Evolutionary conservation across 92 coral and sea anemone species (phyloP).

Genomic region (Nematostella vectensis): DNA sequence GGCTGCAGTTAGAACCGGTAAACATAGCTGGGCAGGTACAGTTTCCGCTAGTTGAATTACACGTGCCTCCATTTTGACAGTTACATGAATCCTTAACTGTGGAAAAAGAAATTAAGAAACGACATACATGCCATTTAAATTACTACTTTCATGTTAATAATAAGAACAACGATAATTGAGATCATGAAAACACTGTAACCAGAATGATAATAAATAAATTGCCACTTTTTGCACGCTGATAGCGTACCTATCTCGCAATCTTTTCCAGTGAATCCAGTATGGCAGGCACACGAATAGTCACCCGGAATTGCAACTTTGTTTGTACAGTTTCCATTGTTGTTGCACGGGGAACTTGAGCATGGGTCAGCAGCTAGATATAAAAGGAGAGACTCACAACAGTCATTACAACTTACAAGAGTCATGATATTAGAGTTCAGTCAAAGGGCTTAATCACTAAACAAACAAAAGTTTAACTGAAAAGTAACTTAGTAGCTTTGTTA

Average conservation of each 20-base stretch:
- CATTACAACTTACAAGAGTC: no score
- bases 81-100: neutral
- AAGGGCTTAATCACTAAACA: no score
- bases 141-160: no score
- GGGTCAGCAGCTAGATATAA: slow-evolving; percentile 2
- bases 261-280: slow-evolving; percentile 12
- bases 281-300: slow-evolving; percentile 11
- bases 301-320: neutral
- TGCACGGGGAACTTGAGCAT: neutral
- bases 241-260: slow-evolving; percentile 13
- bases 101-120: neutral
- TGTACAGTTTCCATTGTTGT: neutral
- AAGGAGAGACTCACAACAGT: no score
- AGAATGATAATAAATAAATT: no score
- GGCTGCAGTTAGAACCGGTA: no score
- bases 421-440: no score
- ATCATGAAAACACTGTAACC: no score
- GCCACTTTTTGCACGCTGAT: neutral
- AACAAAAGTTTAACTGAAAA: no score
- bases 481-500: no score
- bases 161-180: neutral
- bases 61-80: neutral
- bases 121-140: no score
- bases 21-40: no score
- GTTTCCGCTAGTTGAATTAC: neutral